Conservation (phyloP, 2,797 vertebrate genomes). For the Hephaestus fuliginosus region DNA sequence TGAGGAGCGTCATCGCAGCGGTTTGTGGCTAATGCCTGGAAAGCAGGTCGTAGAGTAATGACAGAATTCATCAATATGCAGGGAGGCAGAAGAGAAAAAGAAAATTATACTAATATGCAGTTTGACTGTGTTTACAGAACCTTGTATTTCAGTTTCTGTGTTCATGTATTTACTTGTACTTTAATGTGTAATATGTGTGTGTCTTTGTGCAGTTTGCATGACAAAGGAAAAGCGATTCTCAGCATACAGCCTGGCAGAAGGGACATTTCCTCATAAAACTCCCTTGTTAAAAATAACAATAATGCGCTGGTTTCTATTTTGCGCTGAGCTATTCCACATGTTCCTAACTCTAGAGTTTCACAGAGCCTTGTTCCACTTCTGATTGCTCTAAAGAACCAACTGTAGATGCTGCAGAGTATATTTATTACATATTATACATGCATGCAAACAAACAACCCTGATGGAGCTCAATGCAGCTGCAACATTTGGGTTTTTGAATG, state of each 20-base stretch:
- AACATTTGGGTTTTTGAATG: background rate
- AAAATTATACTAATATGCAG: constrained; percentile 8
- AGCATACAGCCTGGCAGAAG: constrained; percentile 49
- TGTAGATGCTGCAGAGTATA: background rate
- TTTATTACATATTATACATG: constrained; percentile 3
- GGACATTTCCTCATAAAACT: constrained; percentile 64
- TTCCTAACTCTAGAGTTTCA: constrained; percentile 31
- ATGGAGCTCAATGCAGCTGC: background rate
- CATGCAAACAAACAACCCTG: background rate
- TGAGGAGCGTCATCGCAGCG: constrained; percentile 15
- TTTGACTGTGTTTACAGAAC: constrained; percentile 1
- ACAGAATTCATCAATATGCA: constrained; percentile 6
- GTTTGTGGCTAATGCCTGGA: constrained; percentile 21
- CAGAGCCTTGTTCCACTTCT: background rate
- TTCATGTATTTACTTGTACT: background rate
- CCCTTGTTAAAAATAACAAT: constrained; percentile 57
- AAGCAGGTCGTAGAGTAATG: constrained; percentile 16
- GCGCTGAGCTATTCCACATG: constrained; percentile 47
- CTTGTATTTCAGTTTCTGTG: background rate
- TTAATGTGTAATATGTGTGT: background rate
- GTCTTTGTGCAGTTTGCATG: constrained; percentile 7
- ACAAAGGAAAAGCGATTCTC: constrained; percentile 27
- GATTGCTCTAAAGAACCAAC: background rate
- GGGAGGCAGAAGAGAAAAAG: background rate
- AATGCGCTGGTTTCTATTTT: constrained; percentile 28